Conservation (phyloP, 2,888 invertebrate species). For the Drosophila mimica region DNA sequence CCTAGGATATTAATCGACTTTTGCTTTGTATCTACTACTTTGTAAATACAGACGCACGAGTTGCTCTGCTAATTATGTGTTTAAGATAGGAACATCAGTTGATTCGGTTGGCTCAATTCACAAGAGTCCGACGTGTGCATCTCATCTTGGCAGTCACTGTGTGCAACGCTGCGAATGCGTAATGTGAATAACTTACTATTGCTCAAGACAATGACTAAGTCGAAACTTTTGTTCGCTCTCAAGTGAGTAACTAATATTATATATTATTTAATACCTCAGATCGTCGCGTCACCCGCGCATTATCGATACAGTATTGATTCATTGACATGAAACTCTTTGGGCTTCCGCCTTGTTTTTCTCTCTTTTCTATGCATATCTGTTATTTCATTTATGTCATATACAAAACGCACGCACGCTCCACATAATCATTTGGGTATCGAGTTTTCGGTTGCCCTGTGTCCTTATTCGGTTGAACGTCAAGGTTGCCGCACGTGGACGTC, state of each 20-base stretch:
- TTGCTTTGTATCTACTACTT: background rate
- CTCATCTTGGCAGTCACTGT: background rate
- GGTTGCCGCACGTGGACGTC: conserved; percentile 57
- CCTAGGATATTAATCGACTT: background rate
- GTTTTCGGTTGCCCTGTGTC: conserved; percentile 26
- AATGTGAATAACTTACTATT: conserved; percentile 25
- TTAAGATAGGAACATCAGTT: conserved; percentile 7
- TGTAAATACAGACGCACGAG: background rate
- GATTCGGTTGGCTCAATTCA: conserved; percentile 14
- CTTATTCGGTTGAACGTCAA: conserved; percentile 47
- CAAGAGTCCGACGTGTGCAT: background rate
- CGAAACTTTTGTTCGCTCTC: background rate
- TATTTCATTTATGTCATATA: conserved; percentile 72
- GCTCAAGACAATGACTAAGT: conserved; percentile 32
- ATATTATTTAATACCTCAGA: conserved; percentile 31
- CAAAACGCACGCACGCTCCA: conserved; percentile 67
- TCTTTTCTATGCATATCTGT: conserved; percentile 29
- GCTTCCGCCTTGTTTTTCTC: conserved; percentile 15
- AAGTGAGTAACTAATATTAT: conserved; percentile 10
- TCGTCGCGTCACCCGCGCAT: conserved; percentile 38
- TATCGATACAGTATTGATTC: conserved; percentile 56
- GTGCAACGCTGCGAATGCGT: conserved; percentile 47
- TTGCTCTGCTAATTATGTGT: conserved; percentile 4
- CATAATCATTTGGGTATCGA: conserved; percentile 57
- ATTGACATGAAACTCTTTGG: conserved; percentile 2